Evolutionary conservation across 1,140 invertebrate species (phyloP), one percentile per base, ranked within the genome.

Genomic region (Galendromus occidentalis): DNA sequence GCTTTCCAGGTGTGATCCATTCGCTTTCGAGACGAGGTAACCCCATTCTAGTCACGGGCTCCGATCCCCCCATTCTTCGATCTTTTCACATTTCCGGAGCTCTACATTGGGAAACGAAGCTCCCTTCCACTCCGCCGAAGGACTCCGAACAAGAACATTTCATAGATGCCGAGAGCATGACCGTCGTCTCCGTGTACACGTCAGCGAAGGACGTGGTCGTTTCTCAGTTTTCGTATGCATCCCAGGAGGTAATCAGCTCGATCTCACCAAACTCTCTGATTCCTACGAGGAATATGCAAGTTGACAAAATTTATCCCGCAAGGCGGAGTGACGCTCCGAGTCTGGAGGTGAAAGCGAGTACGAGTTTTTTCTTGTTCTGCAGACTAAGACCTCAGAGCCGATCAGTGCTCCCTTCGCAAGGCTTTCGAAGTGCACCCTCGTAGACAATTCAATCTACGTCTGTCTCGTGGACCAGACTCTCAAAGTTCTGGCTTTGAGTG

Each of bases 71-170:
- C 1, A 25, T 59, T 5, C 25, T 59, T 2, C 51, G 51, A 59
- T 59, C 51, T 5, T 59, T 59, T 22, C 51, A 59, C 25, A 25
- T 33, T 17, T 29, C 25, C 51, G 51, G 51, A 25, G 51, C 51
- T 12, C 20, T 59, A 22, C 25, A 59, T 25, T 59, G 51, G 51
- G 51, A 59, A 22, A 59, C 51, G 14, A 17, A 33, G 9, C 51
- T 59, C 9, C 51, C 51, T 20, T 59, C 25, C 22, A 33, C 14
- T 1, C 25, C 51, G 2, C 51, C 51, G 14, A 59, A 59, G 20
- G 51, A 59, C 20, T 59, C 51, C 6, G 51, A 59, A 4, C 51
- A 59, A 9, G 33, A 59, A 59, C 51, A 59, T 59, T 59, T 59
- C 22, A 59, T 59, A 5, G 51, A 59, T 9, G 51, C 51, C 2